Evolutionary conservation across 2,113 vertebrate genomes (phyloP).

Genomic region (Xiphias gladius): DNA sequence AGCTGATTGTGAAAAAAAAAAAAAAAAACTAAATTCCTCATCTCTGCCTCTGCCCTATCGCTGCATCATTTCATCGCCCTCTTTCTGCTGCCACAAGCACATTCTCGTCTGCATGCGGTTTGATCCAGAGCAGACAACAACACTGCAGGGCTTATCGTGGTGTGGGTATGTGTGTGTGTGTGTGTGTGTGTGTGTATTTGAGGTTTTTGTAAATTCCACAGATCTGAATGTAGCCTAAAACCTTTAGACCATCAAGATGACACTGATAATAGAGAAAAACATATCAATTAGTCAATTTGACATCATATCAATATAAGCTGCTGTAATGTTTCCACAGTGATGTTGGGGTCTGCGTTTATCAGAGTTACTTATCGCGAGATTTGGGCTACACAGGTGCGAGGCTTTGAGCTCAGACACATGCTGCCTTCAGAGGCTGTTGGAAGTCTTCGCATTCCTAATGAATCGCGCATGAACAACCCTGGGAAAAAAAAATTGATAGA

Average conservation of each 20-base stretch:
- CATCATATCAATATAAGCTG: background rate
- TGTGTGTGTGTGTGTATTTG: background rate
- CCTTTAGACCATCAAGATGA: background rate
- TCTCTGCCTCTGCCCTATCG: slow-evolving; percentile 26
- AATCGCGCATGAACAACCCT: background rate
- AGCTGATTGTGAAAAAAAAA: slow-evolving; percentile 20
- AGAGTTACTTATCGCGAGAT: slow-evolving; percentile 42
- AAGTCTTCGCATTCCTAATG: background rate
- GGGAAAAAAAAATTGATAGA: background rate
- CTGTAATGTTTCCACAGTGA: background rate
- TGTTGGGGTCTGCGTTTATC: background rate
- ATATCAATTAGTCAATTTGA: background rate
- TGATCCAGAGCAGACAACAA: slow-evolving; percentile 27
- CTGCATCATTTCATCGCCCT: slow-evolving; percentile 38
- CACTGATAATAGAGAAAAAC: background rate
- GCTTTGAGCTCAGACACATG: slow-evolving; percentile 15
- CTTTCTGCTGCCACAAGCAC: slow-evolving; percentile 61
- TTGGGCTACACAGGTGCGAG: slow-evolving; percentile 56
- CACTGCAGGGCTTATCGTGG: slow-evolving; percentile 25
- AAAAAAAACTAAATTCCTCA: slow-evolving; percentile 34
- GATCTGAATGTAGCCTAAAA: background rate
- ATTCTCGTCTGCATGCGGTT: slow-evolving; percentile 51
- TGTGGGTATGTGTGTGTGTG: slow-evolving; percentile 14
- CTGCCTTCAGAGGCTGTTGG: slow-evolving; percentile 42
- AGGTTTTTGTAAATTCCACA: background rate